Base-by-base conservation (phyloP, 2,113 vertebrate species). In the Melanostigma gelatinosum region DNA sequence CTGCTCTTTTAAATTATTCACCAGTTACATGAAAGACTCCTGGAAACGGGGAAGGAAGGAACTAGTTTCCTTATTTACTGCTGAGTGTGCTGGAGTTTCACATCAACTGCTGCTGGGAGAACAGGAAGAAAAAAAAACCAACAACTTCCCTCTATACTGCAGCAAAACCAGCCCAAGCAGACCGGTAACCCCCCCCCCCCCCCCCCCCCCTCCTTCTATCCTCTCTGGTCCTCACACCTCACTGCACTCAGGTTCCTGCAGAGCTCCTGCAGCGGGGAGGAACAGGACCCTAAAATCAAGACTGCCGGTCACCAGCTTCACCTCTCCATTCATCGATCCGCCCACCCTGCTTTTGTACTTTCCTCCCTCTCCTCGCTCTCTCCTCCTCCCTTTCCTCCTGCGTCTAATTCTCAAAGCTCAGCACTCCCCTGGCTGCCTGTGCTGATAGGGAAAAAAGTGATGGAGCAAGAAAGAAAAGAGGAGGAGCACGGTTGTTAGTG, bases 371-470 rank as follows among this genome's bases (percentile, higher is more conserved):
- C 58, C 54, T 57, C 29, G 0, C 46, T 34, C 68, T 32, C 69
- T 50, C 20, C 42, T 52, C 64, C 66, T 81, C 71, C 48, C 76
- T 86, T 75, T 65, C 32, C 83, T 83, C 64, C 85, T 89, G 87
- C 83, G 57, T 86, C 82, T 83, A 73, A 87, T 90, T 94, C 87
- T 87, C 87, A 84, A 80, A 91, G 86, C 92, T 95, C 93, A 94
- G 93, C 93, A 92, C 83, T 93, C 89, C 86, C 79, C 27, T 7
- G 73, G 72, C 66, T 67, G 82, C 79, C 68, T 72, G 77, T 70
- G 61, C 80, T 69, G 77, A 69, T 68, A 34, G 58, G 32, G 18
- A 24, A 77, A 78, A 83, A 72, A 86, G 85, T 86, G 89, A 91
- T 88, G 46, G 90, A 85, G 88, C 80, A 83, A 77, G 77, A 79